Base-by-base conservation (phyloP, 1,140 invertebrate species). In the Alviniconcha marisindica region DNA sequence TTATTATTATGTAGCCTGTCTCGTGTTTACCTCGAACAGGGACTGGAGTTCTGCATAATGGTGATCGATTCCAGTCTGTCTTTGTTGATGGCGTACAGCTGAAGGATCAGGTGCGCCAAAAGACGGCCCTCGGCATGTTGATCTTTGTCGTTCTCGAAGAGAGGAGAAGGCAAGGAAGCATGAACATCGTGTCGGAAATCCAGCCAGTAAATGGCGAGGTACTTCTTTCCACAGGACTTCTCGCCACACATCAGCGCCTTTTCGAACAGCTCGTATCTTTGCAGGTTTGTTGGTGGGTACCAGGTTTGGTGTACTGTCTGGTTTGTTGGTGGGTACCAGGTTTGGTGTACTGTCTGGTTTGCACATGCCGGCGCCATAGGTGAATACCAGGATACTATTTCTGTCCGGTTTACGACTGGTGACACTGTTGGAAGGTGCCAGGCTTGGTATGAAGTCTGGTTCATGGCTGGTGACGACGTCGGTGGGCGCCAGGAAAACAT, bases 11-110 rank as follows among this genome's bases (percentile, higher is more conserved):
- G 5, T 48, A 48, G n/a, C n/a, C n/a, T 48, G 44, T 48, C 44
- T 48, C n/a, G n/a, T n/a, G n/a, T n/a, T n/a, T 48, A 76, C 73
- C 42, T 48, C 3, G n/a, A 48, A 36, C 73, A 76, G 31, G 73
- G 73, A 51, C 73, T 76, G 31, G 73, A 24, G 44, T 76, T 76
- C 44, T 76, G 73, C 73, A 51, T 51, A 31, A 76, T 76, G 42
- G n/a, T 51, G 31, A 76, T 24, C 5, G 73, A 76, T 42, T 51
- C 15, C 42, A 76, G 73, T 40, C 28, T 76, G 4, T 76, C 73
- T 54, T 31, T 48, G 2, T 76, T 12, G 40, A 51, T 38, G 42
- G 51, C 73, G 51, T n/a, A 18, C 40, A 76, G 73, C 73, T 51
- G 73, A 5, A n/a, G 40, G 3, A 2, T 5, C 44, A 76, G 42